Evolutionary conservation across 2,113 vertebrate species (phyloP), one percentile per base, ranked within the genome.

Genomic region (Vicugna pacos): DNA sequence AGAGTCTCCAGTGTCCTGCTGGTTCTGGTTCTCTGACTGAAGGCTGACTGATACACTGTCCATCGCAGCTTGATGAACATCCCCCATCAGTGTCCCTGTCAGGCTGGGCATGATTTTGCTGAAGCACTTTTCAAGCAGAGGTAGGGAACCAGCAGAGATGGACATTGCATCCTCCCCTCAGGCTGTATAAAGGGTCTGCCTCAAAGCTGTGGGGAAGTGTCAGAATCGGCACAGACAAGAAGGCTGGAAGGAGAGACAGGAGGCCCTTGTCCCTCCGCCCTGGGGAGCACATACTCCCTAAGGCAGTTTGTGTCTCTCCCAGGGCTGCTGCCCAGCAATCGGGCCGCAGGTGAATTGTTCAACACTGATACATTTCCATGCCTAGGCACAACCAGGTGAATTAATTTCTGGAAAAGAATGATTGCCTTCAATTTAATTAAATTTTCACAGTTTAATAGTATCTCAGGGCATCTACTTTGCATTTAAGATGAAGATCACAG

Each of bases 391-490:
- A 67, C 32, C 54, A 80, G 75, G 93, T 93, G 82, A 75, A 67
- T 81, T 92, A 42, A 89, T 92, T 94, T 87, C 64, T 91, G 30
- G 30, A 92, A 86, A 82, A 76, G 28, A 93, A 83, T 22, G 62
- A 35, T 58, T 87, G 82, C 85, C 85, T 96, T 83, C 32, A 46
- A 56, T 87, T 89, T 96, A 97, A 97, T 96, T 76, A 96, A 77
- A 93, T 94, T 79, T 95, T 93, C 83, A 97, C 79, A 94, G 93
- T 95, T 96, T 96, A 96, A 96, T 91, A 65, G 79, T 93, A 86
- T 94, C 97, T 97, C 60, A 38, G 82, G 93, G 97, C 97, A 94
- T 86, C 97, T 96, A 92, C 88, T 97, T 93, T 90, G 77, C 95
- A 94, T 97, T 93, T 91, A 91, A 96, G 97, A 98, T 97, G 64